Base-by-base conservation (phyloP, 2,113 vertebrate genomes). In the Corvus moneduloides region DNA sequence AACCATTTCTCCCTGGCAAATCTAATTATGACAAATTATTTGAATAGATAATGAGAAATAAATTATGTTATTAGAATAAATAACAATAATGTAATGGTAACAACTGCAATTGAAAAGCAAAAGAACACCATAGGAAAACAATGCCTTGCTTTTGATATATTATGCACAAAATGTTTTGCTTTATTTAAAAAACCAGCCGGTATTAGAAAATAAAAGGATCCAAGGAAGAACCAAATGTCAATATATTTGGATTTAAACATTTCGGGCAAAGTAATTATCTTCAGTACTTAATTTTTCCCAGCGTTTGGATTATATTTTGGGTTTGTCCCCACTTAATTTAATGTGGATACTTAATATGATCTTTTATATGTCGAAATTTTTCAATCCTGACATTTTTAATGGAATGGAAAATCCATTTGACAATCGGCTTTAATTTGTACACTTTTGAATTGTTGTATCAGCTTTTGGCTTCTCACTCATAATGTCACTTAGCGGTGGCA, bases 361-460 rank as follows among this genome's bases (percentile, higher is more conserved):
- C 66, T 89, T 94, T 95, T 84, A 76, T 89, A 94, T 87, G 91
- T 95, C 89, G 94, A 95, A 93, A 91, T 87, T 92, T 93, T 95
- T 95, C 94, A 94, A 82, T 91, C 62, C 74, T 95, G 93, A 95
- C 84, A 79, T 87, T 91, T 97, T 89, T 95, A 95, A 95, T 96
- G 84, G 89, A 96, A 96, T 77, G 52, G 95, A 93, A 97, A 94
- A 92, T 82, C 91, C 94, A 95, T 96, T 96, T 95, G 95, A 96
- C 89, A 89, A 92, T 95, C 6, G 7, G 92, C 91, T 96, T 94
- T 96, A 96, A 97, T 97, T 97, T 96, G 80, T 93, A 43, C 1
- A 3, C 86, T 87, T 88, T 96, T 94, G 93, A 96, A 96, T 79
- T 96, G 92, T 97, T 93, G 94, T 95, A 88, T 96, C 93, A 96